Conservation (phyloP, 2,113 vertebrate genomes). For the Mustela nigripes region DNA sequence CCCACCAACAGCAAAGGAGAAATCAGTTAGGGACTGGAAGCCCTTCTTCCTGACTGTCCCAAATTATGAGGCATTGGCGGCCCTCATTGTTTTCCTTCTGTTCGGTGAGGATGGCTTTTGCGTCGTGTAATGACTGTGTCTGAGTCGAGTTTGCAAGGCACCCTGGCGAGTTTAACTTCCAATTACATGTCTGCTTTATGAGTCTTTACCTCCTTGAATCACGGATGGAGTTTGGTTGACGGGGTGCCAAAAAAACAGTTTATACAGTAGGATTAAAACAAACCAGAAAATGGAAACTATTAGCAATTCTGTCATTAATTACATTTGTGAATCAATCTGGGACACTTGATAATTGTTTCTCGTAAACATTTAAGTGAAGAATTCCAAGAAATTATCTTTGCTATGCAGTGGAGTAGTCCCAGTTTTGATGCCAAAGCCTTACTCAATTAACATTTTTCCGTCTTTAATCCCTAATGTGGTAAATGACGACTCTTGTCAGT, state of each 20-base stretch:
- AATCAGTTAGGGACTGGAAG: slow-evolving; percentile 19
- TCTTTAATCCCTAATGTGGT: slow-evolving; percentile 38
- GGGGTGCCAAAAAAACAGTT: slow-evolving; percentile 55
- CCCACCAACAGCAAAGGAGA: slow-evolving; percentile 26
- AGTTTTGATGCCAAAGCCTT: slow-evolving; percentile 55
- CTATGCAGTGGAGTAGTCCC: slow-evolving; percentile 48
- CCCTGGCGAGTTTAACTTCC: slow-evolving; percentile 30
- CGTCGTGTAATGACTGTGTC: not conserved
- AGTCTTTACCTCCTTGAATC: slow-evolving; percentile 60
- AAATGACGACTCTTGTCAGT: slow-evolving; percentile 19
- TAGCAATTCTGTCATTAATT: slow-evolving; percentile 76
- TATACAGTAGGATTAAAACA: slow-evolving; percentile 64
- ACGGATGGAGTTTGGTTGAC: slow-evolving; percentile 55
- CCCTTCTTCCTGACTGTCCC: not conserved
- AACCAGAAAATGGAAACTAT: slow-evolving; percentile 76
- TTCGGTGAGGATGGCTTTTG: slow-evolving; percentile 12
- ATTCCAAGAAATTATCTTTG: slow-evolving; percentile 76
- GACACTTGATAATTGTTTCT: slow-evolving; percentile 77
- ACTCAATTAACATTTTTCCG: slow-evolving; percentile 66
- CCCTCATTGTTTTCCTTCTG: not conserved
- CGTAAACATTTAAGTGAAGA: slow-evolving; percentile 76
- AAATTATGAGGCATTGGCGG: not conserved
- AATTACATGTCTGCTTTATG: slow-evolving; percentile 20
- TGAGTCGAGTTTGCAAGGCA: not conserved
- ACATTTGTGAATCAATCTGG: slow-evolving; percentile 71